A percentile compares a stretch with the other conserved stretches of the same genome.
phyloP scores from a whole-genome alignment of 2,888 invertebrate species.

The Gibbula magus region DNA sequence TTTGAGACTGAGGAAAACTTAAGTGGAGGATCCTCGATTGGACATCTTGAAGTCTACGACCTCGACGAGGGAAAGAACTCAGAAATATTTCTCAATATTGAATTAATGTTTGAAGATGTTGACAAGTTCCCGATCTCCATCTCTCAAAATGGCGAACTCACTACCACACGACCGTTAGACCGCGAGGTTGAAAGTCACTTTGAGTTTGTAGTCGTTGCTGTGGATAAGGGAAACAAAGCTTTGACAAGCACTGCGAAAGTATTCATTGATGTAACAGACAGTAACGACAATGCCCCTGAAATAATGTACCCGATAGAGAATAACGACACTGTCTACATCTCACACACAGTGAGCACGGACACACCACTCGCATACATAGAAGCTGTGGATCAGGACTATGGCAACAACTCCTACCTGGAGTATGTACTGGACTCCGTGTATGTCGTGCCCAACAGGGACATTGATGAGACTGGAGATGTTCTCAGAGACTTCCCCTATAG shows the following conservation, averaged over 20 bases:
- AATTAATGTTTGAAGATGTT: conserved; percentile 23
- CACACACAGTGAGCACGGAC: conserved; percentile 35
- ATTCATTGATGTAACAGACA: conserved; percentile 49
- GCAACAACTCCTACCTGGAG: conserved; percentile 37
- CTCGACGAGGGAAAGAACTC: conserved; percentile 15
- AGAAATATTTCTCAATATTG: conserved; percentile 5
- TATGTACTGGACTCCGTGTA: neutral
- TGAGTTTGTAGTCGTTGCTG: conserved; percentile 52
- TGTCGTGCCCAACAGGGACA: no score
- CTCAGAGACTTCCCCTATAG: neutral
- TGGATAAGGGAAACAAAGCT: conserved; percentile 53
- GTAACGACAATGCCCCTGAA: conserved; percentile 55
- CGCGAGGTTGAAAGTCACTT: conserved; percentile 48
- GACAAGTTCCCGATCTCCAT: conserved; percentile 45
- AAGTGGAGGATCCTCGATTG: neutral
- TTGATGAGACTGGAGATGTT: neutral
- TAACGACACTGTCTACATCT: conserved; percentile 45
- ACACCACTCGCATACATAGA: conserved; percentile 33
- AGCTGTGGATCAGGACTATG: conserved; percentile 43
- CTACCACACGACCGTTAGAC: conserved; percentile 45
- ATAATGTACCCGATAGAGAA: conserved; percentile 45
- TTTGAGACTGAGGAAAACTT: neutral
- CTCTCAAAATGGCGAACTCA: conserved; percentile 45
- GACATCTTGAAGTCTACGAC: neutral
- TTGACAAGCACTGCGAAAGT: conserved; percentile 48